Conservation (phyloP, 1,140 invertebrate genomes). For the Chelonus insularis region DNA sequence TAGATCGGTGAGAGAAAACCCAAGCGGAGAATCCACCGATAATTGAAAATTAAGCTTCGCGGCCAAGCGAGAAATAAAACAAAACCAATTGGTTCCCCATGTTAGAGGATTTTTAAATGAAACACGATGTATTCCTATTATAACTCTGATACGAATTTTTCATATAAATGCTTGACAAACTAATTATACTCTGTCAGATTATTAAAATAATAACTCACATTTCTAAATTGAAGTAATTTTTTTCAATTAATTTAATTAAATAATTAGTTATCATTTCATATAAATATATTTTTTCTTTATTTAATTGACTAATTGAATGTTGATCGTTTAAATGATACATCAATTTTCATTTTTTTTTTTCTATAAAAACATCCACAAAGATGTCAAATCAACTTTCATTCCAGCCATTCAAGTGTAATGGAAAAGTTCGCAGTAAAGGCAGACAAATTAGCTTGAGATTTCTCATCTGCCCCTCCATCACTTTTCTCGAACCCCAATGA, state of each 20-base stretch:
- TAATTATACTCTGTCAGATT: background rate
- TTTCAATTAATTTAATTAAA: too few species aligned
- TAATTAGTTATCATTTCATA: too few species aligned
- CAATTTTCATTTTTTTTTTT: slow-evolving; percentile 1
- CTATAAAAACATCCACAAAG: background rate
- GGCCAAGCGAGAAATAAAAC: slow-evolving; percentile 20
- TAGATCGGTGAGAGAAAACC: slow-evolving; percentile 1
- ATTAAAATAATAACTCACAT: background rate
- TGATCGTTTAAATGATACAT: background rate
- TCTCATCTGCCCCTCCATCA: background rate
- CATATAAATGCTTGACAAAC: background rate
- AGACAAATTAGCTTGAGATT: slow-evolving; percentile 22
- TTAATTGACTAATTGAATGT: too few species aligned
- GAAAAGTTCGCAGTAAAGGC: slow-evolving; percentile 26
- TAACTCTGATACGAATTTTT: background rate
- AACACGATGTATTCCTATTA: background rate
- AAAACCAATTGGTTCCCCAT: slow-evolving; percentile 14
- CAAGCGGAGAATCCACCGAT: slow-evolving; percentile 28
- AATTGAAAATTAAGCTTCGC: slow-evolving; percentile 41
- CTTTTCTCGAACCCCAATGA: background rate
- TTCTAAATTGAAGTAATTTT: too few species aligned
- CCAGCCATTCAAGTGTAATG: slow-evolving; percentile 21
- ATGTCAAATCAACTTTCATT: slow-evolving; percentile 3
- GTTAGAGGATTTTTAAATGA: slow-evolving; percentile 9
- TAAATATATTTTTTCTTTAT: too few species aligned